Base-by-base conservation (phyloP, 2,888 invertebrate genomes). In the Incurvaria masculella region DNA sequence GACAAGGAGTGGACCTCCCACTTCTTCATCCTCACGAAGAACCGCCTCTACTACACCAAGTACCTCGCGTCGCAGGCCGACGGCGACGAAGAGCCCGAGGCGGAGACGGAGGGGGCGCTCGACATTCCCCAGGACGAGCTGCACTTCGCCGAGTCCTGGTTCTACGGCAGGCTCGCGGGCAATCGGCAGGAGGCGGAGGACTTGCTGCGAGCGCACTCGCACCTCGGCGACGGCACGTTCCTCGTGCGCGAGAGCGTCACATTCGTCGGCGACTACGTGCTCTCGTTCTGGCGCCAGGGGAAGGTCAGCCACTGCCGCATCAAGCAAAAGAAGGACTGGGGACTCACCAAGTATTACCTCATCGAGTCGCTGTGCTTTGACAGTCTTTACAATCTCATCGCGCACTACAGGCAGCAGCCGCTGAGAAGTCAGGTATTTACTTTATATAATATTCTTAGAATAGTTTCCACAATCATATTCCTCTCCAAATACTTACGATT, bases 91-190 rank as follows among this genome's bases (percentile, higher is more conserved):
- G 86, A 86, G 45, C 83, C 83, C 0, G 86, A 85, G 49, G 57
- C 72, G 1, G 83, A 86, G 44, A 69, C 74, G 1, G 81, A 84
- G 19, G 69, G 72, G 2, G 80, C 75, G 52, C 72, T 84, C 59
- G 85, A 84, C 49, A 81, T 91, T 10, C 87, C 89, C 1, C 91
- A 91, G 58, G 92, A 94, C 61, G 95, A 95, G 63, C 68, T 95
- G 53, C 95, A 95, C 69, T 94, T 91, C 62, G 87, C 89, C 20
- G 96, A 96, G 68, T 89, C 89, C 64, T 96, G 96, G 96, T 96
- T 94, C 63, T 96, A 96, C 63, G 94, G 95, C 1, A 88, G 88
- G 64, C 69, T 95, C 33, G 84, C 87, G 16, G 89, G 88, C 20
- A 91, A 91, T 18, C 70, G 93, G 4, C 84, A 84, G 52, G 91